These are phyloP conservation scores for Neodon shergylaensis DNA, from an alignment of 2,113 vertebrate species.

Conservation along the genomic window DNA sequence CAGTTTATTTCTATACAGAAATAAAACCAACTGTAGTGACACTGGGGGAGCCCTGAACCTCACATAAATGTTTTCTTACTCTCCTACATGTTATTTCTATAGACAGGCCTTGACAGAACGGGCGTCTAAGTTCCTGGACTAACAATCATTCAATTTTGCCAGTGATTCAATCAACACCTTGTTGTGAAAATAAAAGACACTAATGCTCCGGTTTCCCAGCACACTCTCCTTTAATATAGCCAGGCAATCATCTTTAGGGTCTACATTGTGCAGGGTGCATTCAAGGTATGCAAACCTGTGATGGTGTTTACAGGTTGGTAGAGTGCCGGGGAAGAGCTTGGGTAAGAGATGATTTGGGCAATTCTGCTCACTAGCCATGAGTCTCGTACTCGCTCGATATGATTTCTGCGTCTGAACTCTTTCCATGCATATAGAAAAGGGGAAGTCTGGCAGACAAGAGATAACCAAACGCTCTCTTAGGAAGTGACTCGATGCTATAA, in stretches of 20 bases:
- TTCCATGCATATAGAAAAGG: background rate
- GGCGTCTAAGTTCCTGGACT: background rate
- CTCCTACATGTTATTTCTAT: background rate
- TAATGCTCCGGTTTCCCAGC: background rate
- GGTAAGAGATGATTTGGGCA: background rate
- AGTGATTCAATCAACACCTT: background rate
- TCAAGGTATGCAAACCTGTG: background rate
- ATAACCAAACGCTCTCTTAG: background rate
- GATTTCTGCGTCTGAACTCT: conserved; percentile 33
- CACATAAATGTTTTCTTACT: background rate
- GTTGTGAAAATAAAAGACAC: background rate
- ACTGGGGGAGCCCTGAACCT: background rate
- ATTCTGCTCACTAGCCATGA: background rate
- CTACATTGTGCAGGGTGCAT: background rate
- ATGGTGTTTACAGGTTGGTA: background rate
- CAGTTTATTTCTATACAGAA: conserved; percentile 1
- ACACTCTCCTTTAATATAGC: background rate
- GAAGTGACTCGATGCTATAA: background rate
- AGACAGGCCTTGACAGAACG: background rate
- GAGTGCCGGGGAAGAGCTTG: background rate
- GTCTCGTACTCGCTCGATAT: background rate
- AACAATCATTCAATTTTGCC: conserved; percentile 2
- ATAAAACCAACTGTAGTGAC: background rate
- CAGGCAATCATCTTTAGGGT: background rate
- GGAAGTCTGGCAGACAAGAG: conserved; percentile 14